Evolutionary conservation across 2,113 vertebrate species (phyloP).

Genomic region (Cyphomyrus plagiostoma): DNA sequence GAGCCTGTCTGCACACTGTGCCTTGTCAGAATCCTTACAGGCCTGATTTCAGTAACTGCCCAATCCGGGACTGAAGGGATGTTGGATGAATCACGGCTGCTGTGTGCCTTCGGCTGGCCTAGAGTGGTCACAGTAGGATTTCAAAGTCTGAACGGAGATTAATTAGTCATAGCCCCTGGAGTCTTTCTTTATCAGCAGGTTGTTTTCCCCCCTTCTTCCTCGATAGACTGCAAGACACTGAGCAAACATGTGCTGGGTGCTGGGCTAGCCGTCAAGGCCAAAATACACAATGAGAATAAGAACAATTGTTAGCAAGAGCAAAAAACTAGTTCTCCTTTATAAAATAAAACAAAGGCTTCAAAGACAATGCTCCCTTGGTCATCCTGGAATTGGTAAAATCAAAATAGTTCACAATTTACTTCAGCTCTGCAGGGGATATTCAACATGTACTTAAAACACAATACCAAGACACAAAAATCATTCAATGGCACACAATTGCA

Average conservation of each 20-base stretch:
- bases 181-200: background rate
- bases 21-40: background rate
- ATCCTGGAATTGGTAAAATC: background rate
- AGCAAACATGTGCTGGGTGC: background rate
- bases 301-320: background rate
- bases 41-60: background rate
- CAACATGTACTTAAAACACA: background rate
- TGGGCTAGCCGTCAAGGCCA: background rate
- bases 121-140: background rate
- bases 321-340: background rate
- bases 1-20: background rate
- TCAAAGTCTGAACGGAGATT: slow-evolving; percentile 10
- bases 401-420: background rate
- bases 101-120: background rate
- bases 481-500: background rate
- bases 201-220: background rate
- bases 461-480: background rate
- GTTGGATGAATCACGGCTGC: background rate
- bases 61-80: background rate
- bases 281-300: background rate
- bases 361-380: background rate
- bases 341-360: slow-evolving; percentile 3
- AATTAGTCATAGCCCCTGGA: background rate
- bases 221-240: background rate
- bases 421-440: background rate